Conservation (phyloP, 2,113 vertebrate genomes). For the Scomber japonicus region DNA sequence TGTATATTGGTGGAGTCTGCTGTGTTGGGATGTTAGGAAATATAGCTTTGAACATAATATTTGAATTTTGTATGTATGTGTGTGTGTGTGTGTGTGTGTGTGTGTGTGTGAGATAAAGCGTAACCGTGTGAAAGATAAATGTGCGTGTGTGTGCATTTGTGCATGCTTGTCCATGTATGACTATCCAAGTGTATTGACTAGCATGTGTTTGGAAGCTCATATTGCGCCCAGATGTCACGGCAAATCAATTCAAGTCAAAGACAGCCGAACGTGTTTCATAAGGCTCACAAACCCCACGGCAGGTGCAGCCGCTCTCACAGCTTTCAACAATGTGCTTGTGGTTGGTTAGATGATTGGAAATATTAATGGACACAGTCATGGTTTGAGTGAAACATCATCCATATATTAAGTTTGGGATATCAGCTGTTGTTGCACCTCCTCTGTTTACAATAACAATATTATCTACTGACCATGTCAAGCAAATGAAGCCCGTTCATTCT, state of each 20-base stretch:
- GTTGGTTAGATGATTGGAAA: constrained; percentile 37
- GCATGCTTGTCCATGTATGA: constrained; percentile 58
- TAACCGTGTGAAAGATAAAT: constrained; percentile 50
- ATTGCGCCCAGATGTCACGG: constrained; percentile 87
- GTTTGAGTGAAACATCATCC: constrained; percentile 25
- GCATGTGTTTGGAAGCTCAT: constrained; percentile 81
- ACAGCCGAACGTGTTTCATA: constrained; percentile 84
- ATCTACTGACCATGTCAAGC: neutral
- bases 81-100: neutral
- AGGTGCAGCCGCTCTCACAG: constrained; percentile 73
- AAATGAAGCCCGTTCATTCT: too few species aligned
- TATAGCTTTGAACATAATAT: neutral
- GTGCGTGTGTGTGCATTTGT: constrained; percentile 37
- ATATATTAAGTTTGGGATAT: constrained; percentile 23
- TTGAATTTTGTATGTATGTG: constrained; percentile 6
- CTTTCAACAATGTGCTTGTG: constrained; percentile 59
- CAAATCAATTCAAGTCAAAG: constrained; percentile 86
- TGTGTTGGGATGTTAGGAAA: neutral
- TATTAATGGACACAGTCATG: constrained; percentile 31
- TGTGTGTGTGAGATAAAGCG: neutral
- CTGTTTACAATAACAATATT: neutral
- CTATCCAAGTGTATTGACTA: constrained; percentile 60
- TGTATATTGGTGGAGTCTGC: too few species aligned
- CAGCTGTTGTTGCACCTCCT: neutral
- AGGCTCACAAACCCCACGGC: constrained; percentile 65